A percentile compares a stretch with the other conserved stretches of the same genome.
These are phyloP conservation scores for Artibeus lituratus DNA, from an alignment of 2,797 vertebrate species.

Conservation along the genomic window DNA sequence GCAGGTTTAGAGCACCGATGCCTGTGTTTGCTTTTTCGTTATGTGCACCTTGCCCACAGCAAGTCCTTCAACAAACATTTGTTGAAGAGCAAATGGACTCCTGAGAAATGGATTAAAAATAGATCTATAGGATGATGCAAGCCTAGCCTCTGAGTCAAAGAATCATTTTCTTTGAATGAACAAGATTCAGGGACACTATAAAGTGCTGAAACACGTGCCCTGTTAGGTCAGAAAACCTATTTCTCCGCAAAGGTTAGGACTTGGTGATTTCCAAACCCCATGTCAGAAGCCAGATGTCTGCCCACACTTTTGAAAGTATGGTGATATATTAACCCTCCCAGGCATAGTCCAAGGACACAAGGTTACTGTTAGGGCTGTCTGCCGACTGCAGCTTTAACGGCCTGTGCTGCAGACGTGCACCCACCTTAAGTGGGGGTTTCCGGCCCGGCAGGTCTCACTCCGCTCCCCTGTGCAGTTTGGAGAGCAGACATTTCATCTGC, in stretches of 20 bases:
- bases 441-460: neutral
- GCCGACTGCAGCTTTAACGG: neutral
- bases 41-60: neutral
- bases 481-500: neutral
- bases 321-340: constrained; percentile 36
- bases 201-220: neutral
- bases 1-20: neutral
- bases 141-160: neutral
- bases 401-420: neutral
- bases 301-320: neutral
- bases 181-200: constrained; percentile 24
- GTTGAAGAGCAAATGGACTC: neutral
- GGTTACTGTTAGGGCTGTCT: neutral
- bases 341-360: constrained; percentile 46
- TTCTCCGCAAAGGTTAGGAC: neutral
- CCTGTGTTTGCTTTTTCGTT: neutral
- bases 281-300: constrained; percentile 47
- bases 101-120: neutral
- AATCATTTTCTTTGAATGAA: constrained; percentile 39
- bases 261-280: neutral
- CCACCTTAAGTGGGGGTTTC: neutral
- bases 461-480: neutral
- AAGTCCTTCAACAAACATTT: neutral
- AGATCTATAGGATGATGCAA: neutral
- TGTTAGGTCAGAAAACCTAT: neutral